A percentile compares a stretch with the other conserved stretches of the same genome.
Conservation (phyloP, 2,888 invertebrate species). For the Mythimna ferrago region DNA sequence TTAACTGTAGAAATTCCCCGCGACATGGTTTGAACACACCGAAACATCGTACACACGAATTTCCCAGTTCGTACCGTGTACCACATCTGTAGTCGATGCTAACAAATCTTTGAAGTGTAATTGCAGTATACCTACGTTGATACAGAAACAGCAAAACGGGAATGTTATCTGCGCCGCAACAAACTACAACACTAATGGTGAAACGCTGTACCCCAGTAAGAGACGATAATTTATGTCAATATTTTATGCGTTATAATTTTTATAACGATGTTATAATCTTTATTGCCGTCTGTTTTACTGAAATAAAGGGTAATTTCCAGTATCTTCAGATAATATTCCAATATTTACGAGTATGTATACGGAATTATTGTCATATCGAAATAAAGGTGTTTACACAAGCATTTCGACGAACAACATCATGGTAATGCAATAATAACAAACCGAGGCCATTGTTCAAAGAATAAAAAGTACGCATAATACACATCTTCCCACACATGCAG, state of each 20-base stretch:
- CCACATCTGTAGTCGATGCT: constrained; percentile 70
- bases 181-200: constrained; percentile 83
- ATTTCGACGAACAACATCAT: constrained; percentile 55
- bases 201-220: constrained; percentile 79
- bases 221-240: constrained; percentile 75
- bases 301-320: constrained; percentile 29
- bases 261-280: constrained; percentile 54
- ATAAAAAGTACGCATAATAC: constrained; percentile 70
- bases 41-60: constrained; percentile 14
- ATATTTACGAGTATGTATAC: constrained; percentile 14
- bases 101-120: constrained; percentile 85
- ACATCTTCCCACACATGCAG: constrained; percentile 71
- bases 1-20: constrained; percentile 13
- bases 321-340: constrained; percentile 40
- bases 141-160: constrained; percentile 74
- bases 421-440: constrained; percentile 64
- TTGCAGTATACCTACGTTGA: constrained; percentile 81
- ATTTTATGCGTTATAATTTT: constrained; percentile 69
- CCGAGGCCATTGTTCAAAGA: constrained; percentile 60
- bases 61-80: constrained; percentile 65
- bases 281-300: constrained; percentile 40
- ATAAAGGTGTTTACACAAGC: constrained; percentile 42
- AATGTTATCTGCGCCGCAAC: constrained; percentile 82
- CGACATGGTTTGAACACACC: constrained; percentile 9
- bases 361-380: constrained; percentile 24